Percentiles rank a stretch among this genome's conserved stretches.
phyloP scores from a whole-genome alignment of 2,113 vertebrate species.

The Cyanoderma ruficeps region DNA sequence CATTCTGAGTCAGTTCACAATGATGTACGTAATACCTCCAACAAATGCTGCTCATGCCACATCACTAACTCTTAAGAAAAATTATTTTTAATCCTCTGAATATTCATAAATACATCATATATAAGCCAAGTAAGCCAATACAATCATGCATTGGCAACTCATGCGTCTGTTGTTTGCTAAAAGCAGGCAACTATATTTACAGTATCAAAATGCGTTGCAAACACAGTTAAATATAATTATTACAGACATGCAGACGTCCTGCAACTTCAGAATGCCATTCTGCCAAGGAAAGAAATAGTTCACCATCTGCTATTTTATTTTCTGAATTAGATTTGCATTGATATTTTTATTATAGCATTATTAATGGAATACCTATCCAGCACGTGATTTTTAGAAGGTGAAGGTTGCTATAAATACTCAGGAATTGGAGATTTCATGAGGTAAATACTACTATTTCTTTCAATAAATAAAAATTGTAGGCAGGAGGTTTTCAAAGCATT shows the following conservation, averaged over 20 bases:
- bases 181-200: background rate
- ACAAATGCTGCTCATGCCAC: background rate
- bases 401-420: conserved; percentile 23
- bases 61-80: background rate
- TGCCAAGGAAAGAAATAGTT: background rate
- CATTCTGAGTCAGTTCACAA: background rate
- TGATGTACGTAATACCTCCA: background rate
- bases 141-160: background rate
- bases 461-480: background rate
- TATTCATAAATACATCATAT: background rate
- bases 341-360: conserved; percentile 26
- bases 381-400: conserved; percentile 39
- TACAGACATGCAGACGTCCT: conserved; percentile 25
- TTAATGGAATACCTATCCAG: conserved; percentile 23
- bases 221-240: conserved; percentile 9
- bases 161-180: background rate
- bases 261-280: background rate
- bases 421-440: background rate
- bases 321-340: conserved; percentile 38
- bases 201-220: conserved; percentile 35
- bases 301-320: conserved; percentile 48
- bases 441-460: background rate
- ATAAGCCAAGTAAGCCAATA: background rate
- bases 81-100: conserved; percentile 5
- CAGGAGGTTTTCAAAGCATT: background rate